Base-by-base conservation (phyloP, 2,113 vertebrate species). In the Alligator mississippiensis region DNA sequence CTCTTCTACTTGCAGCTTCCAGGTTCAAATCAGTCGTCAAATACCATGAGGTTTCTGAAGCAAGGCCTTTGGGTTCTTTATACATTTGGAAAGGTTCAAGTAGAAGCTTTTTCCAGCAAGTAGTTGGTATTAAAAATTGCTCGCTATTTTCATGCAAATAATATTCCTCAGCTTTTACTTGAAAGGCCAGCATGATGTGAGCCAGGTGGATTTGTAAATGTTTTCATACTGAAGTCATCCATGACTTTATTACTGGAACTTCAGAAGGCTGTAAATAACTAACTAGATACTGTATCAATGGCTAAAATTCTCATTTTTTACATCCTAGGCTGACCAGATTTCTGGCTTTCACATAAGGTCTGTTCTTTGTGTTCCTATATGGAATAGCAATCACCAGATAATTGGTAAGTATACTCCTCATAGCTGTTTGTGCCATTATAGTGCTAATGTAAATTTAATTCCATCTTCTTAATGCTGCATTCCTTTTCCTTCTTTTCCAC, bases 321-420 rank as follows among this genome's bases (percentile, higher is more conserved):
- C 70, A 4, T 96, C 95, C 92, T 94, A 99, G 99, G 99, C 98
- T 80, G 99, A 99, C 93, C 99, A 99, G 96, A 99, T 99, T 97
- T 99, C 99, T 77, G 99, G 99, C 84, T 99, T 99, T 97, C 99
- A 99, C 75, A 99, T 99, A 96, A 98, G 99, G 90, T 99, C 99
- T 62, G 99, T 99, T 95, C 98, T 99, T 75, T 99, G 99, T 92
- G 99, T 99, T 87, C 99, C 99, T 47, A 99, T 99, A 97, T 99
- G 99, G 99, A 99, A 99, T 97, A 99, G 99, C 97, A 99, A 98
- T 94, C 99, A 99, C 94, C 99, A 99, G 98, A 99, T 99, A 97
- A 99, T 99, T 57, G 99, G 99, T 99, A 98, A 98, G 99, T 34
- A 95, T 24, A 27, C 89, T 78, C 58, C 28, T 82, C 8, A 25